Base-by-base conservation (phyloP, 2,888 invertebrate genomes). In the Theodoxus fluviatilis region DNA sequence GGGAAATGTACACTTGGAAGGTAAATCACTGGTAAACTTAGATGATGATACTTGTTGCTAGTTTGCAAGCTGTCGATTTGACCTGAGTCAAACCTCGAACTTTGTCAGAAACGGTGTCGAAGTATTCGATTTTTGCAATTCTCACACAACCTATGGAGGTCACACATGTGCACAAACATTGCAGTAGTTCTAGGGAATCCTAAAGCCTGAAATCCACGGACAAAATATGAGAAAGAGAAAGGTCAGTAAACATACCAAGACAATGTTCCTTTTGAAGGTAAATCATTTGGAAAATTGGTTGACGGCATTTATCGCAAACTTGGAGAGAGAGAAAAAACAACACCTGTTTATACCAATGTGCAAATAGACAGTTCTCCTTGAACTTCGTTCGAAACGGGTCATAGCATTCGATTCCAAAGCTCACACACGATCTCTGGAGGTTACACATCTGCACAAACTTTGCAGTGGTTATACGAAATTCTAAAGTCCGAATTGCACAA, bases 11-110 rank as follows among this genome's bases (percentile, higher is more conserved):
- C 22, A 22, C n/a, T 52, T 18, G n/a, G 52, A 52, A n/a, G 52
- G 52, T 25, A 22, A 52, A 52, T 7, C 52, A 52, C 6, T 9
- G 52, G n/a, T 18, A 18, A 52, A n/a, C n/a, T 52, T 25, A 25
- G 52, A 52, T 52, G 52, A 22, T 6, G 52, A 4, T 6, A 22
- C 52, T 9, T 18, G 6, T 6, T 52, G 52, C 52, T 6, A 52
- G 52, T 52, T 52, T 52, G 52, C 52, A 9, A 52, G 52, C 18
- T 18, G 63, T 33, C 37, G 59, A 59, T 59, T 59, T 59, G 4
- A 18, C 59, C 31, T 28, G 4, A 25, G 25, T 52, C 52, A n/a
- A 4, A 52, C n/a, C 6, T 3, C 25, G 43, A 28, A 12, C 37
- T 28, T 43, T 40, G 28, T 38, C 47, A 38, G 18, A 15, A 65